Base-by-base conservation (phyloP, 2,888 invertebrate genomes). In the Eubasilissa splendida region DNA sequence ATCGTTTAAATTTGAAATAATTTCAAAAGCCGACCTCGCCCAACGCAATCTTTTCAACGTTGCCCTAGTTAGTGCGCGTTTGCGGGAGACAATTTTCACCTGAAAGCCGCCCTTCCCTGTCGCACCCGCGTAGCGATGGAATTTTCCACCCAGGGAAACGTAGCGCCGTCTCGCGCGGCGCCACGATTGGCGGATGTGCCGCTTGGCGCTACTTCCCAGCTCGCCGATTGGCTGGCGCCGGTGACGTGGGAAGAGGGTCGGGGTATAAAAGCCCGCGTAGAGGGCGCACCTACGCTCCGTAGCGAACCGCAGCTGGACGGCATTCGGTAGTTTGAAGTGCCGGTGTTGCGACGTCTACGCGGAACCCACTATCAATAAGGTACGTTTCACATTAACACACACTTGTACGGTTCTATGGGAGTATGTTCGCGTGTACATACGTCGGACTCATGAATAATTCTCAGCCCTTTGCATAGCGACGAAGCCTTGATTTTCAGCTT, bases 21-120 rank as follows among this genome's bases (percentile, higher is more conserved):
- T 54, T 12, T 77, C 58, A 22, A 59, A 77, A 77, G 70, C 50
- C 80, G 83, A 81, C 83, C 83, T 81, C 83, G 81, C 81, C 83
- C 83, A 77, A 77, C 79, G 65, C 83, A 78, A 80, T 71, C 75
- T 65, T 22, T 75, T 73, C 56, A 68, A 74, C 63, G 77, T 78
- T 83, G 80, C 81, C 83, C 83, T 78, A 83, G 77, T 83, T 75
- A 50, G 74, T 71, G 53, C 53, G 70, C 53, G 52, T n/a, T 53
- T 66, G 14, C 10, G 11, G 31, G 2, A 71, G 58, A 71, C 22
- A 54, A 0, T 66, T 75, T 77, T 70, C 74, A 70, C 80, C 77
- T 71, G 73, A 75, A 71, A 54, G 22, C 60, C n/a, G 42, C 56
- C 33, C 75, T 31, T 71, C 83, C 50, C 70, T 66, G 70, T 22